Evolutionary conservation across 1,140 invertebrate species (phyloP).

Genomic region (Microplitis mediator): DNA sequence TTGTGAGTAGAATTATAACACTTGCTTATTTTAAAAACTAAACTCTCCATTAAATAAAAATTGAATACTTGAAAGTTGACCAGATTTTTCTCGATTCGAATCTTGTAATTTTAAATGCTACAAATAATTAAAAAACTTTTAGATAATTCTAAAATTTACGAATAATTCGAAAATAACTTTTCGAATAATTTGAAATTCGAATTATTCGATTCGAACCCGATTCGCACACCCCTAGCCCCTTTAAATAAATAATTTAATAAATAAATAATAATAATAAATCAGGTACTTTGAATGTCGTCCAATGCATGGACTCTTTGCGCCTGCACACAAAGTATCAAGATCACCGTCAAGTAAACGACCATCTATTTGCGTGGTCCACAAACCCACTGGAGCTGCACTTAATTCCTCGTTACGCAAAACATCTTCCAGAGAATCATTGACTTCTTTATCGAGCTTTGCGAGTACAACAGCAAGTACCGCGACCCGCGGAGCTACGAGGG

Average conservation of each 20-base stretch:
- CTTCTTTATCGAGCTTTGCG: constrained; percentile 76
- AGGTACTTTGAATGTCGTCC: constrained; percentile 92
- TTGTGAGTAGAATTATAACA: too few species aligned
- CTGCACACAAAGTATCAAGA: constrained; percentile 82
- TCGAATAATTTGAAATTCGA: background rate
- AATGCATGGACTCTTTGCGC: constrained; percentile 92
- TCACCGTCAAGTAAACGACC: constrained; percentile 77
- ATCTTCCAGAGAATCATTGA: constrained; percentile 85
- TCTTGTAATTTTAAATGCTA: too few species aligned
- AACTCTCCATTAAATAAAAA: background rate
- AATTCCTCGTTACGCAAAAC: constrained; percentile 69
- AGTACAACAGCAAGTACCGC: constrained; percentile 65
- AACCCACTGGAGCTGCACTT: constrained; percentile 62
- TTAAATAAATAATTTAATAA: constrained; percentile 5
- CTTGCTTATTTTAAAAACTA: too few species aligned
- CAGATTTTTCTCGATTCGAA: too few species aligned
- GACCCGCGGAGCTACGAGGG: constrained; percentile 64
- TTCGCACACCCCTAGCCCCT: background rate
- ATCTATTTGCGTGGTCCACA: constrained; percentile 69
- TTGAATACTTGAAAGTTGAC: too few species aligned
- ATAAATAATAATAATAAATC: background rate
- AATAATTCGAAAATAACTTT: background rate
- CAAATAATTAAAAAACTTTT: too few species aligned
- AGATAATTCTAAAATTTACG: background rate
- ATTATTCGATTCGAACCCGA: too few species aligned